phyloP scores from a whole-genome alignment of 2,888 invertebrate species.

The Andrena chrysosceles region DNA sequence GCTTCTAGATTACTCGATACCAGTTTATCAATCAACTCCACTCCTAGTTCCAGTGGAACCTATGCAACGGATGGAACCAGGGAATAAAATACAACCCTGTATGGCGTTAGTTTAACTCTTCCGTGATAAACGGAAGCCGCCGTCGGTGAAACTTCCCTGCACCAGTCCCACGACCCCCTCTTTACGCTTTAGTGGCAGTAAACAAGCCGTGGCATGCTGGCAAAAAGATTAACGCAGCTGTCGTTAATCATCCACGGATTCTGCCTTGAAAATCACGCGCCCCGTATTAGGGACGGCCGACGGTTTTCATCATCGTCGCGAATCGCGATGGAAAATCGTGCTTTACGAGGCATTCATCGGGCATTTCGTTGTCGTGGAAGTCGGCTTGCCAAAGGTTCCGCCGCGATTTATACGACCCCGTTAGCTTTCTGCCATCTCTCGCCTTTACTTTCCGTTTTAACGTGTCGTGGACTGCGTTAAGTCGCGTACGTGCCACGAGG shows the following conservation, averaged over 20 bases:
- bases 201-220: slow-evolving; percentile 6
- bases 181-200: slow-evolving; percentile 40
- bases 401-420: slow-evolving; percentile 61
- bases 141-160: background rate
- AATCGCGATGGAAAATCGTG: slow-evolving; percentile 45
- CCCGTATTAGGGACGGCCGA: slow-evolving; percentile 35
- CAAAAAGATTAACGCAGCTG: slow-evolving; percentile 2
- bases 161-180: slow-evolving; percentile 4
- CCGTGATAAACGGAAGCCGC: slow-evolving; percentile 29
- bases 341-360: slow-evolving; percentile 63
- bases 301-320: slow-evolving; percentile 54
- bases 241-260: slow-evolving; percentile 51
- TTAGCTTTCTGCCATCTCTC: slow-evolving; percentile 47
- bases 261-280: slow-evolving; percentile 1
- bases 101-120: slow-evolving; percentile 15
- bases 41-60: background rate
- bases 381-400: slow-evolving; percentile 35
- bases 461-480: background rate
- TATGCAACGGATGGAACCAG: background rate
- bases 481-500: background rate
- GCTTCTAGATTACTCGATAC: background rate
- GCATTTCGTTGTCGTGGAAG: slow-evolving; percentile 29
- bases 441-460: slow-evolving; percentile 8
- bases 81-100: background rate
- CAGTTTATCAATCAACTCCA: background rate